Evolutionary conservation across 2,113 vertebrate species (phyloP).

Genomic region (Euleptes europaea): DNA sequence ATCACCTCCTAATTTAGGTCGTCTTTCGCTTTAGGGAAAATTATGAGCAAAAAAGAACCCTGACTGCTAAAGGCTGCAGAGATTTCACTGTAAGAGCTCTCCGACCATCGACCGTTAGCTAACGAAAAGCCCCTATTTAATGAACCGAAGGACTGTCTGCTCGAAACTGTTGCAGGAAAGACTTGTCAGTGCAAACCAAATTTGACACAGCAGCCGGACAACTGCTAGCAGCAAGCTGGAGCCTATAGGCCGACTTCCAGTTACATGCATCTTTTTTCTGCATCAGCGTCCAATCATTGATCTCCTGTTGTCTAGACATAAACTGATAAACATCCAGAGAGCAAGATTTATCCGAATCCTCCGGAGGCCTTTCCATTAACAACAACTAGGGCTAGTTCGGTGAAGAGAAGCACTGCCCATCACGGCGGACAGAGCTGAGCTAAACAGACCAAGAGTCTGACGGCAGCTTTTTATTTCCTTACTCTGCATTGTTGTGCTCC

Average conservation of each 20-base stretch:
- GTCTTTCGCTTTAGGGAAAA: background rate
- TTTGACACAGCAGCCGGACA: background rate
- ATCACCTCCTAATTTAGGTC: background rate
- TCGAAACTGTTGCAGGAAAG: background rate
- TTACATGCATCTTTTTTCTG: background rate
- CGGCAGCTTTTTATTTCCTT: background rate
- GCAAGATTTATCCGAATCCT: background rate
- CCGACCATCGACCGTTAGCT: background rate
- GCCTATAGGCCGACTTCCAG: background rate
- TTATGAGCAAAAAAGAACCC: background rate
- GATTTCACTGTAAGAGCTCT: background rate
- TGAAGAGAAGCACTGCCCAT: background rate
- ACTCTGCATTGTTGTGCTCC: background rate
- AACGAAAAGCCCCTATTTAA: background rate
- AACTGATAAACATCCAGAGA: background rate
- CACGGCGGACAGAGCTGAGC: background rate
- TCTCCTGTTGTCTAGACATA: background rate
- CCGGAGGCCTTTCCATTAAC: background rate
- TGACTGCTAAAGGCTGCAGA: background rate
- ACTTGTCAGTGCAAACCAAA: background rate
- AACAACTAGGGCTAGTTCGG: background rate
- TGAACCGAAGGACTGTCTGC: background rate
- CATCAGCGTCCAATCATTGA: background rate
- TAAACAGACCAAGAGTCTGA: background rate
- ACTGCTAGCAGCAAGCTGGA: background rate